Base-by-base conservation (phyloP, 2,113 vertebrate genomes). In the Thamnaconus septentrionalis region DNA sequence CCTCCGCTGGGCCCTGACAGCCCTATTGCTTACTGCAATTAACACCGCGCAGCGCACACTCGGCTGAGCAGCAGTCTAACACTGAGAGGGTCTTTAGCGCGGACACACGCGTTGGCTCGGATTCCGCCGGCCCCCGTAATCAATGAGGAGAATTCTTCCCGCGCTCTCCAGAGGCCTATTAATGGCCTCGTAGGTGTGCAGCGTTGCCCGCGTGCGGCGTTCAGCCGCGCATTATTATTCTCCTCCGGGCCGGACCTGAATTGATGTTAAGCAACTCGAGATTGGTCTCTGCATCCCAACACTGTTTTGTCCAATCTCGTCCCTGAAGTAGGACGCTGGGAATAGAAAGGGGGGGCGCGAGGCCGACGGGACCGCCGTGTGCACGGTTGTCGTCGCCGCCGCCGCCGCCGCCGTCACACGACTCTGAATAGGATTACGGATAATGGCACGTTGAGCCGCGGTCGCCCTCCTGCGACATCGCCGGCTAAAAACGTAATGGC, bases 11-110 rank as follows among this genome's bases (percentile, higher is more conserved):
- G 75, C 78, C 78, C 77, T 86, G 91, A 90, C 89, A 92, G 69
- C 75, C 73, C 85, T 85, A 91, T 91, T 87, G 87, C 87, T 92
- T 91, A 90, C 85, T 71, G 84, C 91, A 91, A 90, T 92, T 92
- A 92, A 88, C 72, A 61, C 61, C 74, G 50, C 72, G 60, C 61
- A 72, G 50, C 66, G 87, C 74, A 81, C 83, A 86, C 76, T 78
- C 56, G 71, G 82, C 88, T 90, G 88, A 88, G 73, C 76, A 84
- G 81, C 84, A 80, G 76, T 86, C 89, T 86, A 89, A 55, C 52
- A 76, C 71, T 39, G 58, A 82, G 70, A 58, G 53, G 65, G 81
- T 86, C 78, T 81, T 70, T 65, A 81, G 70, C 51, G 11, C 58
- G 64, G 80, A 80, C 78, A 85, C 75, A 81, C 81, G 80, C 84